phyloP scores from a whole-genome alignment of 30 jellyfish, hydroid and myxozoan species.

The Turritopsis dohrnii region DNA sequence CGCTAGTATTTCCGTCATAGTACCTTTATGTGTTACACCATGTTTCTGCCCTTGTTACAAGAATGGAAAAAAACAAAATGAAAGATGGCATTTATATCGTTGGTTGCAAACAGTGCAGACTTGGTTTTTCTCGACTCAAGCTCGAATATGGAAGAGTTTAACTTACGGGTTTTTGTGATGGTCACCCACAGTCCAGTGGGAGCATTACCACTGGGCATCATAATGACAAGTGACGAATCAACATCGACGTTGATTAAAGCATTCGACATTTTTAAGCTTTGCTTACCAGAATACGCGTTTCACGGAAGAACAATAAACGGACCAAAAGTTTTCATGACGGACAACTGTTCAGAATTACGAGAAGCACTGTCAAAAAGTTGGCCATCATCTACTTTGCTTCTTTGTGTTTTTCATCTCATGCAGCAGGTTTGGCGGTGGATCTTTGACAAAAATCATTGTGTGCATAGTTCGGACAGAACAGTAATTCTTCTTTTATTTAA shows the following conservation, averaged over 20 bases:
- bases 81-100: background rate
- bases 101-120: slow-evolving; percentile 1
- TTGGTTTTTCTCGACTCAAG: slow-evolving; percentile 17
- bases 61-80: no score
- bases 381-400: slow-evolving; percentile 25
- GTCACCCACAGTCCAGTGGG: slow-evolving; percentile 25
- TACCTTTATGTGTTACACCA: background rate
- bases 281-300: background rate
- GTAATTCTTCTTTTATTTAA: background rate
- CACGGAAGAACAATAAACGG: background rate
- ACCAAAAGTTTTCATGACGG: slow-evolving; percentile 17
- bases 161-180: slow-evolving; percentile 32
- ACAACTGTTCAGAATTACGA: slow-evolving; percentile 18
- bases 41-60: background rate
- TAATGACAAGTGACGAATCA: slow-evolving; percentile 39
- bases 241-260: slow-evolving; percentile 16
- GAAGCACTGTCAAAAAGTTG: slow-evolving; percentile 20
- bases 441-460: slow-evolving; percentile 20
- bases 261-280: background rate
- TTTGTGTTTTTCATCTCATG: slow-evolving; percentile 25
- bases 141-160: slow-evolving; percentile 15
- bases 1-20: no score
- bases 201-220: no score
- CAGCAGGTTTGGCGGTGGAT: slow-evolving; percentile 47
- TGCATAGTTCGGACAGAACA: background rate